Evolutionary conservation across 2,113 vertebrate species (phyloP).

Genomic region (Alces alces): DNA sequence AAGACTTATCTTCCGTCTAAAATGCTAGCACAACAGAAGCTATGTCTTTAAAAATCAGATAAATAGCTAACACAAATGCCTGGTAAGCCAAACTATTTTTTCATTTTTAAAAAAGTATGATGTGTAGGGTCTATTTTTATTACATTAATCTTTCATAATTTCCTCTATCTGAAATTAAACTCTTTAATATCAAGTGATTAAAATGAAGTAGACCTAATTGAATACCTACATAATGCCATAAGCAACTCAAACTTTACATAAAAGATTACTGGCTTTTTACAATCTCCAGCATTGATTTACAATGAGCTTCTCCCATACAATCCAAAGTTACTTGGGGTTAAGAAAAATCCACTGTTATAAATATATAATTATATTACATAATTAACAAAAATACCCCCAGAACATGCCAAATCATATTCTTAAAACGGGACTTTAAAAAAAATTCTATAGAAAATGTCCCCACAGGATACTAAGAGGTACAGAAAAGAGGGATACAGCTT

Average conservation of each 20-base stretch:
- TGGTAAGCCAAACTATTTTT: not conserved
- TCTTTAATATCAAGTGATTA: constrained; percentile 18
- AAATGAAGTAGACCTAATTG: not conserved
- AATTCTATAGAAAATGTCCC: not conserved
- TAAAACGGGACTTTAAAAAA: constrained; percentile 30
- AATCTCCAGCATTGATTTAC: constrained; percentile 4
- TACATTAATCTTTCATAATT: not conserved
- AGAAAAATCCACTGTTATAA: not conserved
- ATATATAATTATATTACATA: not conserved
- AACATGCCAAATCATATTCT: not conserved
- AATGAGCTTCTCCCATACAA: constrained; percentile 6
- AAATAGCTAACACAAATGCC: not conserved
- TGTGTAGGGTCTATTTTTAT: not conserved
- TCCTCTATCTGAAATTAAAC: not conserved
- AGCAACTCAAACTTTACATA: constrained; percentile 29
- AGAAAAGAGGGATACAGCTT: not conserved
- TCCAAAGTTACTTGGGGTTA: not conserved
- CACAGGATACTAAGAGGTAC: not conserved
- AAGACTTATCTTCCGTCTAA: not conserved
- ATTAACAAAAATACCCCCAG: constrained; percentile 39
- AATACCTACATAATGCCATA: not conserved
- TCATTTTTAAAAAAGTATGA: not conserved
- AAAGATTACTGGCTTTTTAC: constrained; percentile 22
- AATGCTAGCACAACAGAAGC: not conserved
- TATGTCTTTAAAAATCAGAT: not conserved